Base-by-base conservation (phyloP, 2,113 vertebrate genomes). In the Daphoenositta chrysoptera region DNA sequence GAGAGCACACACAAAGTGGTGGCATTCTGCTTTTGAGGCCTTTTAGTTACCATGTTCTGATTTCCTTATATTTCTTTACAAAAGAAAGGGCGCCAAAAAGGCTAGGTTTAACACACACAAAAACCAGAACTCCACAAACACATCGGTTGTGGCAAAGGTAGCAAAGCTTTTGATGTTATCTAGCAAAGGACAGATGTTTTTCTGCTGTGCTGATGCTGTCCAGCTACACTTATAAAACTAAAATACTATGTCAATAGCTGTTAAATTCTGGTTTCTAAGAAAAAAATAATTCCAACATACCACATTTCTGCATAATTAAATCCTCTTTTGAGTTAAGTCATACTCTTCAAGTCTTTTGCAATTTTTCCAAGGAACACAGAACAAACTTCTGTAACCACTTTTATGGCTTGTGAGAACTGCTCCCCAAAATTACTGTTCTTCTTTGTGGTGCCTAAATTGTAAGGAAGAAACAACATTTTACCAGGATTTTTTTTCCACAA, bases 341-440 rank as follows among this genome's bases (percentile, higher is more conserved):
- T 98, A 98, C 56, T 97, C 96, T 54, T 98, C 98, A 98, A 33
- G 89, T 82, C 75, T 93, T 89, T 54, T 98, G 96, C 84, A 98
- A 37, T 42, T 95, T 97, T 92, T 96, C 97, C 96, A 98, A 97
- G 77, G 97, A 98, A 33, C 50, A 42, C 0, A 97, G 96, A 72
- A 85, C 58, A 72, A 50, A 94, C 91, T 88, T 97, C 95, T 40
- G 84, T 88, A 86, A 98, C 88, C 37, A 97, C 48, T 64, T 97
- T 50, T 31, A 98, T 97, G 70, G 97, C 96, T 97, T 98, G 86
- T 37, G 96, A 97, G 48, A 98, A 95, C 42, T 97, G 96, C 87
- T 98, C 97, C 73, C 92, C 97, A 69, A 97, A 95, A 83, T 1
- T 3, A 91, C 57, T 71, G 71, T 12, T 93, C 69, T 89, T 65